These are phyloP conservation scores for Drosophila auraria DNA, from an alignment of 1,140 invertebrate genomes.

Conservation along the genomic window DNA sequence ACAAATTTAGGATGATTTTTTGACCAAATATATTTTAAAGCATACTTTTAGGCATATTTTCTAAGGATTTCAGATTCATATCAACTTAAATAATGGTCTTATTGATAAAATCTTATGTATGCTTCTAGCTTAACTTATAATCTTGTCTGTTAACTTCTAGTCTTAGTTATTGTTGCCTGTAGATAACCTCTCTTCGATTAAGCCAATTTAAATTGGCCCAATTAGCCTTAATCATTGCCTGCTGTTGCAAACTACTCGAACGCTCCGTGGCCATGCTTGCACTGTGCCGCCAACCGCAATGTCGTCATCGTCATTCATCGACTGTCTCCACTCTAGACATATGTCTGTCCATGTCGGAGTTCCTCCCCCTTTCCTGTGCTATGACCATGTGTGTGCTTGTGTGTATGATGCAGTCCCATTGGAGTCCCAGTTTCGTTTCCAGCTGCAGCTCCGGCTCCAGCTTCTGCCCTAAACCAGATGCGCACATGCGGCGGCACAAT, in stretches of 20 bases:
- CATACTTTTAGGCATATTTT: background rate
- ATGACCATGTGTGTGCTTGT: slow-evolving; percentile 9
- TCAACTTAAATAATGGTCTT: background rate
- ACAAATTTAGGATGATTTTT: background rate
- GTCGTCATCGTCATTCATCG: slow-evolving; percentile 60
- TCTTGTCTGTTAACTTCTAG: background rate
- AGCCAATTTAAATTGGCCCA: slow-evolving; percentile 5
- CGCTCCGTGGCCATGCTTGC: slow-evolving; percentile 18
- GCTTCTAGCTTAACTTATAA: background rate
- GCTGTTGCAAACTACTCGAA: slow-evolving; percentile 27
- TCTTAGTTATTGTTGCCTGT: background rate
- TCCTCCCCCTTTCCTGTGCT: background rate
- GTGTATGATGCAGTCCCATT: slow-evolving; percentile 18
- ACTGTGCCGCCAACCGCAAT: slow-evolving; percentile 59
- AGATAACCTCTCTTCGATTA: background rate
- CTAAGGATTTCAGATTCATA: background rate
- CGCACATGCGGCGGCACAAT: slow-evolving; percentile 61
- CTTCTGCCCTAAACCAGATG: slow-evolving; percentile 70
- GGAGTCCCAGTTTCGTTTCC: slow-evolving; percentile 37
- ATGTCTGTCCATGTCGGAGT: slow-evolving; percentile 36
- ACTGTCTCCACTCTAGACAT: slow-evolving; percentile 49
- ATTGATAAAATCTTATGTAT: background rate
- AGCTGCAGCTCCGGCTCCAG: slow-evolving; percentile 18
- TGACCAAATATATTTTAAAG: background rate
- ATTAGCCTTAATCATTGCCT: slow-evolving; percentile 8